These are phyloP conservation scores for Sebastolobus alascanus DNA, from an alignment of 2,797 vertebrate genomes.

Conservation along the genomic window DNA sequence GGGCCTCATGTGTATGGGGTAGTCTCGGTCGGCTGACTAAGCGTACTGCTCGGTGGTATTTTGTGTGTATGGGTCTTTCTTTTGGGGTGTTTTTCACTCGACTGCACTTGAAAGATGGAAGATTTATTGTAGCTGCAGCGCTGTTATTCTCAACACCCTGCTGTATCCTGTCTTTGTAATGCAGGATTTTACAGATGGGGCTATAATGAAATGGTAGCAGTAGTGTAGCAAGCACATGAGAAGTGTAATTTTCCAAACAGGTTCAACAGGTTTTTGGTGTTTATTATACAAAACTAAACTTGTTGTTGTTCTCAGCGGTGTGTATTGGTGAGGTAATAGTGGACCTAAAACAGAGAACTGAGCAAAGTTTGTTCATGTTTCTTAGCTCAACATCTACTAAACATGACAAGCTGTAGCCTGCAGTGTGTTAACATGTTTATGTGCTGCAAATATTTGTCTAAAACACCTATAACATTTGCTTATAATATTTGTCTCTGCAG, in stretches of 20 bases:
- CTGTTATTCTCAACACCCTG: background rate
- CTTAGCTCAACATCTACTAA: background rate
- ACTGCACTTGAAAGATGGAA: background rate
- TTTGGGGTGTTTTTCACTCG: background rate
- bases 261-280: conserved; percentile 25
- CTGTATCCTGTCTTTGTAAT: background rate
- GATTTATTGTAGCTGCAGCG: background rate
- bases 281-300: background rate
- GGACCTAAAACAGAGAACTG: background rate
- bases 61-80: conserved; percentile 1
- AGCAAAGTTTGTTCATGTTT: background rate
- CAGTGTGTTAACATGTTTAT: background rate
- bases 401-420: background rate
- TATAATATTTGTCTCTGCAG: background rate
- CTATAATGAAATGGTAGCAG: background rate
- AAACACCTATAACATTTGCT: background rate
- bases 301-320: background rate
- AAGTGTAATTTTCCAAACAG: background rate
- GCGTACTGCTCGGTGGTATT: background rate
- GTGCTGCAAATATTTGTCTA: conserved; percentile 1
- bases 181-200: background rate
- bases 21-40: conserved; percentile 20
- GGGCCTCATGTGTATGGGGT: background rate
- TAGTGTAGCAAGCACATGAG: background rate
- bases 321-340: background rate